Evolutionary conservation across 2,888 invertebrate species (phyloP), one percentile per base, ranked within the genome.

Genomic region (Andrena trimmerana): DNA sequence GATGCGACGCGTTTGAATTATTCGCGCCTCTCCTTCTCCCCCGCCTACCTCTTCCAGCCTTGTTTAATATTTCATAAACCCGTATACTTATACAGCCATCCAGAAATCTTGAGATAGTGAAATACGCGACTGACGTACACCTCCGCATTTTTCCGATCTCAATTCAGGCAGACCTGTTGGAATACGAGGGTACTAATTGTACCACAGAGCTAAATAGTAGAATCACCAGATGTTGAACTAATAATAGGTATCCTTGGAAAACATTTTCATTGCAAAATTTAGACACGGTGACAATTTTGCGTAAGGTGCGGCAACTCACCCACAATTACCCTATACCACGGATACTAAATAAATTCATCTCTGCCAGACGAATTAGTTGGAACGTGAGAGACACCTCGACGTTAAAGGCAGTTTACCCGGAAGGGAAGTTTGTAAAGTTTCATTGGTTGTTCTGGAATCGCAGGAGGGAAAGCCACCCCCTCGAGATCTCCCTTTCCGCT

Each of bases 1-100:
- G 60, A 73, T 52, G 72, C 27, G 81, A 65, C 57, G 69, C 60
- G 69, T 69, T 81, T 73, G 69, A 81, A 81, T 83, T 81, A 83
- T 81, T 81, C 69, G 27, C 76, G 42, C 33, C 65, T 50, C 65
- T 36, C 73, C 27, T 66, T 24, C 63, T 69, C 8, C n/a, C 13
- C 24, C 24, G 10, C 10, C 29, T 7, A 24, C 2, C 60, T 10
- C 24, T 6, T 57, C 10, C 4, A 31, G 66, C 7, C 50, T 5
- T 27, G 31, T 65, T 67, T 76, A 76, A 81, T 62, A 81, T 72
- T 62, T 81, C 50, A 75, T 33, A 36, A 42, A 54, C 63, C 65
- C 27, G 27, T 33, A 57, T 27, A 27, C 20, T 10, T 57, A 27
- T 24, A 13, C 24, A 4, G 24, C 4, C 24, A 8, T 57, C 10